phyloP scores from a whole-genome alignment of 2,888 invertebrate genomes.

The Anorthoa munda region DNA sequence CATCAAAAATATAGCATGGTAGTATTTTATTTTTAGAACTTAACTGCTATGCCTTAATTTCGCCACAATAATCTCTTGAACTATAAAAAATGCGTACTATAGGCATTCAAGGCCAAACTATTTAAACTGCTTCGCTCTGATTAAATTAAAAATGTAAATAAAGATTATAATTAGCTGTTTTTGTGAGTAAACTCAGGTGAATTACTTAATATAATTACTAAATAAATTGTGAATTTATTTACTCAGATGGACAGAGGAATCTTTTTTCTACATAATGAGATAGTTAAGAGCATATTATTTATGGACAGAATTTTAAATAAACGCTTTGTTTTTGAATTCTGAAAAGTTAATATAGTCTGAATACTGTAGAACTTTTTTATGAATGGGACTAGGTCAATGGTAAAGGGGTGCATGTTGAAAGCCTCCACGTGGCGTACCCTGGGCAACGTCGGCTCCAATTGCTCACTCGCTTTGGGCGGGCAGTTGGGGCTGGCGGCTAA shows the following conservation, averaged over 20 bases:
- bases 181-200: conserved; percentile 8
- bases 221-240: conserved; percentile 21
- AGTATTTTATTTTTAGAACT: too few relatives aligned
- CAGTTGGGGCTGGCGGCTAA: too few relatives aligned
- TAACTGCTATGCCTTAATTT: not conserved
- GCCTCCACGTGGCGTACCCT: too few relatives aligned
- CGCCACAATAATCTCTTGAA: too few relatives aligned
- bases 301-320: conserved; percentile 30
- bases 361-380: conserved; percentile 5
- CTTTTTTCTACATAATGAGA: conserved; percentile 19
- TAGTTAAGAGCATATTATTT: conserved; percentile 3
- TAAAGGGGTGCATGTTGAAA: too few relatives aligned
- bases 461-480: too few relatives aligned
- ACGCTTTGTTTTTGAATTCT: not conserved
- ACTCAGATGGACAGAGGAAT: not conserved
- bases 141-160: conserved; percentile 25
- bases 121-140: conserved; percentile 42
- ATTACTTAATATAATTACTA: conserved; percentile 22
- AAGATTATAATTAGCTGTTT: not conserved
- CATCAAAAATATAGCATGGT: too few relatives aligned
- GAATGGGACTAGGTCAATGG: not conserved
- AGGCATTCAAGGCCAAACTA: conserved; percentile 21
- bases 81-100: not conserved
- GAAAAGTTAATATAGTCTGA: not conserved
- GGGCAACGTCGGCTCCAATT: too few relatives aligned